phyloP scores from a whole-genome alignment of 2,113 vertebrate species.

The Antennarius striatus region DNA sequence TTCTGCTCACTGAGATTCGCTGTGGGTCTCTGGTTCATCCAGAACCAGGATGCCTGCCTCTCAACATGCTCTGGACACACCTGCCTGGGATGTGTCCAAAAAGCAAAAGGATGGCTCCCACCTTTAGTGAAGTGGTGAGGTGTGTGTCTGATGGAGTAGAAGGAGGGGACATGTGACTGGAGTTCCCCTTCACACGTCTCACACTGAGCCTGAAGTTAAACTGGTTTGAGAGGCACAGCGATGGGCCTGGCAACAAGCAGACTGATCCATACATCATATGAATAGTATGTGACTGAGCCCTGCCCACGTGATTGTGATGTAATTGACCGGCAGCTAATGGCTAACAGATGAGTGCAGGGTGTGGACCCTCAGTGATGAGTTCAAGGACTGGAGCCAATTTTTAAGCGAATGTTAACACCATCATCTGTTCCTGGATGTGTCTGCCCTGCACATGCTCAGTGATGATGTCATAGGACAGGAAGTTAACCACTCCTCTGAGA shows the following conservation, averaged over 20 bases:
- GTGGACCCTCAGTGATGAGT: conserved; percentile 51
- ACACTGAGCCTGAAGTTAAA: conserved; percentile 20
- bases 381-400: conserved; percentile 20
- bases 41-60: no score
- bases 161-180: conserved; percentile 14
- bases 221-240: conserved; percentile 19
- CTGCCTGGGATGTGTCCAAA: no score
- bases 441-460: conserved; percentile 24
- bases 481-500: conserved; percentile 43
- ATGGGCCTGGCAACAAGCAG: conserved; percentile 2
- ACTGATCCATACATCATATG: conserved; percentile 57
- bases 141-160: neutral
- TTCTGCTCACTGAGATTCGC: no score
- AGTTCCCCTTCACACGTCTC: conserved; percentile 24
- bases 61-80: no score
- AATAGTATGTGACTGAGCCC: conserved; percentile 53
- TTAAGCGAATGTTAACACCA: neutral
- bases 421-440: conserved; percentile 38
- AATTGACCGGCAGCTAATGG: conserved; percentile 57
- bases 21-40: no score
- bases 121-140: neutral
- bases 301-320: conserved; percentile 60
- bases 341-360: conserved; percentile 59
- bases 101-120: no score
- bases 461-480: conserved; percentile 58